Evolutionary conservation across 2,888 invertebrate species (phyloP), one percentile per base, ranked within the genome.

Genomic region (Crepidodera aurea): DNA sequence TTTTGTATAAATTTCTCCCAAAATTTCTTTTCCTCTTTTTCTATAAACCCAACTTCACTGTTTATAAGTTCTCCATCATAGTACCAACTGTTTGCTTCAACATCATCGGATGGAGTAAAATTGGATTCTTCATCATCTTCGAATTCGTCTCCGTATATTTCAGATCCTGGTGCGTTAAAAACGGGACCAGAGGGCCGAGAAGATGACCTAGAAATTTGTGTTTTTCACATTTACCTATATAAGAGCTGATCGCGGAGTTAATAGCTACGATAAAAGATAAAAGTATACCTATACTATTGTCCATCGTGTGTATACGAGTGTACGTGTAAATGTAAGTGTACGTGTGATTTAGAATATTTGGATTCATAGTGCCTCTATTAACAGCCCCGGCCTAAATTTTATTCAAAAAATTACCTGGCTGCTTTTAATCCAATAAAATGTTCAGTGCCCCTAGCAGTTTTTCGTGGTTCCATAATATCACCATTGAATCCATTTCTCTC

Each of bases 1-100:
- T 88, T 88, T 44, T 86, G 86, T 54, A 94, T 88, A 53, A 94
- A 80, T 53, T 89, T 88, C 57, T 85, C 85, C 93, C 93, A 95
- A 81, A 95, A 95, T 15, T 81, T 81, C 50, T 85, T 85, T 78
- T 95, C 94, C 39, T 84, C 81, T 10, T 85, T 83, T 0, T 85
- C 81, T 37, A 94, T 80, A 71, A 86, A 87, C 34, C 88, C 87
- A 1, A 89, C 84, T 50, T 88, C 86, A 0, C 90, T 90, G 63
- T 86, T 84, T 5, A 65, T 61, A 8, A 93, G 78, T 19, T 85
- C 83, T 16, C 86, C 84, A 71, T 91, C 90, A 68, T 90, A 88
- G 32, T 91, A 82, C 93, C 92, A 93, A 63, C 73, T 77, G 60
- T 78, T 75, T 32, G 71, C 72, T 50, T 67, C 59, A 0, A 75